Evolutionary conservation across 2,113 vertebrate genomes (phyloP).

Genomic region (Gallinago undulata): DNA sequence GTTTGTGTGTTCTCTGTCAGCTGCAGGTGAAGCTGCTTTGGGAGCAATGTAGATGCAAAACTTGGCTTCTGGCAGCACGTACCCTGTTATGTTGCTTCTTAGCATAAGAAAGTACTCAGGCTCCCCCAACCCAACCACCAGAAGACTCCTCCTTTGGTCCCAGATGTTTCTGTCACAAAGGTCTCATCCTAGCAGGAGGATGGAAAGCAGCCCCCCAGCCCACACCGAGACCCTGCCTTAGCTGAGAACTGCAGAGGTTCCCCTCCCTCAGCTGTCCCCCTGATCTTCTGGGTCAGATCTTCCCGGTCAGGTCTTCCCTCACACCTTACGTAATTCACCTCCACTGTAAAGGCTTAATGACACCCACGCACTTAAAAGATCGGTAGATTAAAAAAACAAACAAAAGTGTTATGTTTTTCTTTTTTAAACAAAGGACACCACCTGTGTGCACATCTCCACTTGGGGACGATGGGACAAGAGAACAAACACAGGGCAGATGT

Average conservation of each 20-base stretch:
- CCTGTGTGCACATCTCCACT: not conserved
- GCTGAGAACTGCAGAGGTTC: not conserved
- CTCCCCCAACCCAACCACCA: not conserved
- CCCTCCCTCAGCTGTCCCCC: not conserved
- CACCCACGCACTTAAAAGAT: not conserved
- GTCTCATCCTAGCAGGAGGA: not conserved
- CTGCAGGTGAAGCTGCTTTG: not conserved
- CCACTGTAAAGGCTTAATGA: not conserved
- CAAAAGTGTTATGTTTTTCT: not conserved
- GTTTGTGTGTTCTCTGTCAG: not conserved
- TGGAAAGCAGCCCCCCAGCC: not conserved
- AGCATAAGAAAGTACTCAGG: not conserved
- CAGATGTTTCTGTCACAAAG: not conserved
- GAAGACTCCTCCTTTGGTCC: not conserved
- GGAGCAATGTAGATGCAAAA: not conserved
- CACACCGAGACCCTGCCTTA: rapidly evolving
- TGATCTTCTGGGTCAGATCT: rapidly evolving
- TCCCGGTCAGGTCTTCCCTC: not conserved
- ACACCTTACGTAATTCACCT: not conserved
- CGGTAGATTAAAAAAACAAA: not conserved
- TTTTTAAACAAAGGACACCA: not conserved
- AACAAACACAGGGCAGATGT: not conserved
- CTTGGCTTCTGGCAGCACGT: not conserved
- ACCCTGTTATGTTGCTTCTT: not conserved
- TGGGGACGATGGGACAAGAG: not conserved